Conservation (phyloP, 2,888 invertebrate species). For the Anaspis maculata region DNA sequence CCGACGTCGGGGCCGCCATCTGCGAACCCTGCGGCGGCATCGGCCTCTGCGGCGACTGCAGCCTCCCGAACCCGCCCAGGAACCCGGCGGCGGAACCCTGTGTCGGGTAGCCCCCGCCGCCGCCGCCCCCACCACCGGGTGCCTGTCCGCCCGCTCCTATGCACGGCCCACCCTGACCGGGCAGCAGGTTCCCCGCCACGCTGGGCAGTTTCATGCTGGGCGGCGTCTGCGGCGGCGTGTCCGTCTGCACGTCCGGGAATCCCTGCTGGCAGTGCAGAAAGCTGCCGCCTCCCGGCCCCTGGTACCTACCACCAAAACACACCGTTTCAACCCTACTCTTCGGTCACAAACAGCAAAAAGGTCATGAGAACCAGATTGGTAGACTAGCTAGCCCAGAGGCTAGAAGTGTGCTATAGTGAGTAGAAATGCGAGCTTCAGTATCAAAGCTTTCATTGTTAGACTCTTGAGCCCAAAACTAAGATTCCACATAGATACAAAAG, state of each 20-base stretch:
- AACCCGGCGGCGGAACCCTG: slow-evolving; percentile 40
- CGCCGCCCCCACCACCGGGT: too few species aligned
- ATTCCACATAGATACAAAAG: too few species aligned
- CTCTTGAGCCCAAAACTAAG: too few species aligned
- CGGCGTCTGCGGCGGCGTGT: slow-evolving; percentile 90
- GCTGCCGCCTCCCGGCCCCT: slow-evolving; percentile 52
- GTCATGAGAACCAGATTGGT: too few species aligned
- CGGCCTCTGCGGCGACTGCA: slow-evolving; percentile 41
- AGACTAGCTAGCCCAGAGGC: too few species aligned
- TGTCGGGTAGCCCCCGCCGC: slow-evolving; percentile 49
- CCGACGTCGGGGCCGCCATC: slow-evolving; percentile 38
- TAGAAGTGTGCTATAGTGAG: too few species aligned
- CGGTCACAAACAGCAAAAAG: too few species aligned
- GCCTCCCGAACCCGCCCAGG: slow-evolving; percentile 37
- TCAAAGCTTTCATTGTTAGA: too few species aligned
- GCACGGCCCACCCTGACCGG: slow-evolving; percentile 39
- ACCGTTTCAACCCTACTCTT: too few species aligned
- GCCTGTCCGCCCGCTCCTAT: slow-evolving; percentile 43
- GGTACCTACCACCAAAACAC: too few species aligned
- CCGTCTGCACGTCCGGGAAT: slow-evolving; percentile 80
- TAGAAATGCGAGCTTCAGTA: too few species aligned
- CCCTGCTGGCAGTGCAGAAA: slow-evolving; percentile 61
- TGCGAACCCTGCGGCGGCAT: slow-evolving; percentile 41
- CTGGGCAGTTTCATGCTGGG: slow-evolving; percentile 88
- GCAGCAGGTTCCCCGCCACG: slow-evolving; percentile 63